Evolutionary conservation across 2,113 vertebrate genomes (phyloP).

Genomic region (Sinocyclocheilus anshuiensis): DNA sequence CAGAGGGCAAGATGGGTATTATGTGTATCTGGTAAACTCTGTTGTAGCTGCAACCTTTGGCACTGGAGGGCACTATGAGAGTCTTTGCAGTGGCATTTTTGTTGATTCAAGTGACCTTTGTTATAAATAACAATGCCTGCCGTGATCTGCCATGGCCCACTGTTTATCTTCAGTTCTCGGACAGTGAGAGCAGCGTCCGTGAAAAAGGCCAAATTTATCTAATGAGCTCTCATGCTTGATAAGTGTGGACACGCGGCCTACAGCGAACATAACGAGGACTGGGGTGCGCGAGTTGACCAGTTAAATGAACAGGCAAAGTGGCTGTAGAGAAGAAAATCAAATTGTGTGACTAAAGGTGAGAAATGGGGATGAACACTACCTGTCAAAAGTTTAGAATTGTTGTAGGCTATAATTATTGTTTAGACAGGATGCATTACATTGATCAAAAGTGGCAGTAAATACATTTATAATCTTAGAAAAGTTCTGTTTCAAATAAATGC

Average conservation of each 20-base stretch:
- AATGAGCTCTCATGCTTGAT: constrained; percentile 74
- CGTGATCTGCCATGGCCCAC: constrained; percentile 65
- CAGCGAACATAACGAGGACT: constrained; percentile 68
- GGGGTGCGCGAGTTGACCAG: constrained; percentile 62
- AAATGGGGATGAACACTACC: neutral
- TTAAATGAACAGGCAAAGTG: constrained; percentile 65
- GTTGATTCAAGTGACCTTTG: constrained; percentile 45
- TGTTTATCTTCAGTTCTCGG: constrained; percentile 67
- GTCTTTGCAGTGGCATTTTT: constrained; percentile 38
- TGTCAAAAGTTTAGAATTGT: neutral
- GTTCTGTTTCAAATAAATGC: no score
- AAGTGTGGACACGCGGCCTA: constrained; percentile 63
- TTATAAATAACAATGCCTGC: constrained; percentile 58
- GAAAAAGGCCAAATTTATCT: constrained; percentile 73
- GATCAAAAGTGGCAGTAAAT: no score
- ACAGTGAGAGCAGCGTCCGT: constrained; percentile 57
- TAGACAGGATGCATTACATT: neutral
- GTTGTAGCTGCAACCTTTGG: constrained; percentile 44
- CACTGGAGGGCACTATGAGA: constrained; percentile 42
- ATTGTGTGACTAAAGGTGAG: neutral
- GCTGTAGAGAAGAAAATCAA: constrained; percentile 11
- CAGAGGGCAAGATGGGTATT: constrained; percentile 29
- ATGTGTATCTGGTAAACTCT: constrained; percentile 38
- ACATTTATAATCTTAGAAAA: no score
- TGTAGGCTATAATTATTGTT: neutral